Evolutionary conservation across 2,797 vertebrate genomes (phyloP).

Genomic region (Premnoplex brunnescens): DNA sequence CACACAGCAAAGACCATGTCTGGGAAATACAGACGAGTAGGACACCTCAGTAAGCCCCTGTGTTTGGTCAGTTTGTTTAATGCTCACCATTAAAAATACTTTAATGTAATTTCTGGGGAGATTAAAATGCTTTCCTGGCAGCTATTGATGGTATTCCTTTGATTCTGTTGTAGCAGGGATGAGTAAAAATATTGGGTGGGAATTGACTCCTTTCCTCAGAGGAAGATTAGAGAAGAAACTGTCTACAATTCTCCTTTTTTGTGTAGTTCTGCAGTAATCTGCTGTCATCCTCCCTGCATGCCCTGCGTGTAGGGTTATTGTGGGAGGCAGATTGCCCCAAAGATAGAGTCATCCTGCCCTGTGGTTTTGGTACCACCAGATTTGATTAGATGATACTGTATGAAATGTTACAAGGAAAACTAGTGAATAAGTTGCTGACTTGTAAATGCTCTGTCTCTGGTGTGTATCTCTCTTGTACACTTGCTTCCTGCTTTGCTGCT

Average conservation of each 20-base stretch:
- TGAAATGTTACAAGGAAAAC: neutral
- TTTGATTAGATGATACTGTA: neutral
- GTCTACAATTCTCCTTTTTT: neutral
- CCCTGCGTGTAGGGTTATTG: neutral
- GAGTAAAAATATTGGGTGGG: neutral
- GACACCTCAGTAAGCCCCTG: neutral
- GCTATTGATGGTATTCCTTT: neutral
- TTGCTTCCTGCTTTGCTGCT: neutral
- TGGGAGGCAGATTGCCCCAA: neutral
- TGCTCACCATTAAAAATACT: neutral
- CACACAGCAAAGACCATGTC: fast-evolving
- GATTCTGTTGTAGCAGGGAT: neutral
- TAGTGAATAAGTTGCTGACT: neutral
- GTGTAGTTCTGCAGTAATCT: neutral
- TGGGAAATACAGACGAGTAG: neutral
- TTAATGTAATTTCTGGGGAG: neutral
- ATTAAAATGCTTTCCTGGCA: neutral
- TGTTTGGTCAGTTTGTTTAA: neutral
- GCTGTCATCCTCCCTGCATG: neutral
- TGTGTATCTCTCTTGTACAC: neutral
- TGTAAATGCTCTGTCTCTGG: neutral
- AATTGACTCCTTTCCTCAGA: neutral
- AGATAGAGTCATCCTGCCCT: neutral
- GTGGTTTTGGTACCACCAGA: neutral
- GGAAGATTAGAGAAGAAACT: neutral